Evolutionary conservation across 2,888 invertebrate species (phyloP).

Genomic region (Teinopalpus imperialis): DNA sequence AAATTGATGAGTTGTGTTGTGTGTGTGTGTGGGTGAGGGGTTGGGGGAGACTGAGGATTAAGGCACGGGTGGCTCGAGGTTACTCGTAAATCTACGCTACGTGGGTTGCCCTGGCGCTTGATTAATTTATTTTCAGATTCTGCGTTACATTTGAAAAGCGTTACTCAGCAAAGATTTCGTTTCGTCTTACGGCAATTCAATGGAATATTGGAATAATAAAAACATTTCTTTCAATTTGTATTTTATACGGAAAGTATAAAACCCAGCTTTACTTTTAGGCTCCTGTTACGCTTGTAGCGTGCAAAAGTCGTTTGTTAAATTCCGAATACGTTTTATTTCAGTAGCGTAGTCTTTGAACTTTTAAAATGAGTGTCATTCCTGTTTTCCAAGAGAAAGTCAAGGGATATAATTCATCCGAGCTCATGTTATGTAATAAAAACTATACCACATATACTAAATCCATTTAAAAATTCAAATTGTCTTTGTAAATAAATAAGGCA

Average conservation of each 20-base stretch:
- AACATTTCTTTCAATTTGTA: conserved; percentile 40
- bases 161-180: conserved; percentile 42
- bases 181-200: conserved; percentile 10
- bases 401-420: too few species aligned
- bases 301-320: too few species aligned
- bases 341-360: too few species aligned
- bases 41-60: conserved; percentile 30
- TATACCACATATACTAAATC: too few species aligned
- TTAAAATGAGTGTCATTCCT: too few species aligned
- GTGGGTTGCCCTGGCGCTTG: conserved; percentile 54
- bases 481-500: too few species aligned
- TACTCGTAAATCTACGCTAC: conserved; percentile 68
- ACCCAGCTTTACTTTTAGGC: neutral
- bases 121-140: conserved; percentile 70
- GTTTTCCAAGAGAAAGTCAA: too few species aligned
- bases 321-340: too few species aligned
- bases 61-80: conserved; percentile 32
- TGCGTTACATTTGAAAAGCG: conserved; percentile 57
- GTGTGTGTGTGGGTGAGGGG: conserved; percentile 34
- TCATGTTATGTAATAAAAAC: too few species aligned
- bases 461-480: too few species aligned
- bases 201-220: conserved; percentile 28
- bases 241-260: conserved; percentile 27
- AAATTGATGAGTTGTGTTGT: conserved; percentile 75
- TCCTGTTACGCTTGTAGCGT: neutral